Evolutionary conservation across 2,113 vertebrate genomes (phyloP).

Genomic region (Lanius collurio): DNA sequence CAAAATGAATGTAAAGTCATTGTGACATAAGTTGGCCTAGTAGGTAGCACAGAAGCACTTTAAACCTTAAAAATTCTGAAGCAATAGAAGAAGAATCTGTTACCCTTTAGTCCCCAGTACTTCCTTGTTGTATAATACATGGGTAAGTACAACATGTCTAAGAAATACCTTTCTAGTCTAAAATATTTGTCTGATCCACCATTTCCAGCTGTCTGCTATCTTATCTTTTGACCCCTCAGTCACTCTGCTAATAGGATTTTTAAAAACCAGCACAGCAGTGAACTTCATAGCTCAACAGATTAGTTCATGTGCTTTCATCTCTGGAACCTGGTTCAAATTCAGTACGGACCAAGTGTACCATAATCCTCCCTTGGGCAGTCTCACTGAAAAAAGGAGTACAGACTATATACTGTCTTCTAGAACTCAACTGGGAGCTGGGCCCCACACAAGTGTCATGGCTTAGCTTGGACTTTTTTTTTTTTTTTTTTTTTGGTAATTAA

Average conservation of each 20-base stretch:
- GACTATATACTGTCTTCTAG: neutral
- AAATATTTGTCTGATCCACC: constrained; percentile 64
- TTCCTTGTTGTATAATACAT: neutral
- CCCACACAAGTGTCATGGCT: neutral
- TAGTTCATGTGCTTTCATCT: constrained; percentile 66
- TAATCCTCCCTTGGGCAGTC: constrained; percentile 40
- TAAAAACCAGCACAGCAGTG: constrained; percentile 53
- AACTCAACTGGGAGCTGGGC: neutral
- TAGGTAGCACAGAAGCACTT: neutral
- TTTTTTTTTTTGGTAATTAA: neutral
- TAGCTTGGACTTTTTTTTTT: neutral
- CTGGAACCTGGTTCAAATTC: constrained; percentile 64
- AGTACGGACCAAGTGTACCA: constrained; percentile 11
- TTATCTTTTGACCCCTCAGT: constrained; percentile 63
- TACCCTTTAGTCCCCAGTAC: neutral
- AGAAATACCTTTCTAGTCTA: constrained; percentile 52
- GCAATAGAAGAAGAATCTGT: neutral
- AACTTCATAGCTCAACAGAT: constrained; percentile 51
- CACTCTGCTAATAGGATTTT: constrained; percentile 70
- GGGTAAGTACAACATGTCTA: constrained; percentile 21
- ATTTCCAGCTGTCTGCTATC: constrained; percentile 61
- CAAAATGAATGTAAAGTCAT: neutral
- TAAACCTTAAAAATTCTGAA: neutral
- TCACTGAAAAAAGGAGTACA: constrained; percentile 9
- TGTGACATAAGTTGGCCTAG: no score